These are phyloP conservation scores for Myotis lucifugus DNA, from an alignment of 2,113 vertebrate genomes.

Conservation along the genomic window DNA sequence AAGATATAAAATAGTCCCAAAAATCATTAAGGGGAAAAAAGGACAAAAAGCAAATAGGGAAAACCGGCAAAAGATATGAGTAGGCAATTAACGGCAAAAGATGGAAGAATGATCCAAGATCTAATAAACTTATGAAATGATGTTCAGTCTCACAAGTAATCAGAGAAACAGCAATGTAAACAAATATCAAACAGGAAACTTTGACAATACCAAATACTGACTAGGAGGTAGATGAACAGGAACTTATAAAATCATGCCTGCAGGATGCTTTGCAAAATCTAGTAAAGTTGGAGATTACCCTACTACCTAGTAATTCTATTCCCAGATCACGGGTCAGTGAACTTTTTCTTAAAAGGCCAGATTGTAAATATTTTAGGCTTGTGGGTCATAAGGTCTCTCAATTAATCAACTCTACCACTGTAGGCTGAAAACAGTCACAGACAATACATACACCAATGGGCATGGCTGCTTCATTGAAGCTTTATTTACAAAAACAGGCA, in stretches of 20 bases:
- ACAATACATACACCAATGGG: neutral
- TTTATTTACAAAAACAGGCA: neutral
- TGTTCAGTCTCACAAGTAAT: neutral
- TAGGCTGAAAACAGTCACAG: neutral
- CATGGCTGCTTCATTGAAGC: neutral
- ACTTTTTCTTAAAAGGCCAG: neutral
- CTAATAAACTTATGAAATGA: conserved; percentile 23
- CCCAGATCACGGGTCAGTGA: neutral
- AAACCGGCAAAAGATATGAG: conserved; percentile 3
- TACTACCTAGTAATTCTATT: neutral
- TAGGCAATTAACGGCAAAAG: conserved; percentile 15
- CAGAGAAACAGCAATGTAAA: conserved; percentile 34
- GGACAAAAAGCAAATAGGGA: neutral
- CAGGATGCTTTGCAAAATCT: conserved; percentile 7
- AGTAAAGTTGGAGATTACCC: neutral
- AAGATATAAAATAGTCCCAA: neutral
- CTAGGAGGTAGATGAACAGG: neutral
- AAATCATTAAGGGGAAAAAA: neutral
- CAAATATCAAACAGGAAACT: neutral
- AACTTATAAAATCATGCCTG: neutral
- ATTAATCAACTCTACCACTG: neutral
- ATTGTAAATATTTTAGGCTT: conserved; percentile 12
- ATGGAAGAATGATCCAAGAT: neutral
- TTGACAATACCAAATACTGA: neutral
- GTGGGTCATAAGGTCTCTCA: neutral